Evolutionary conservation across 1,140 invertebrate genomes (phyloP), one percentile per base, ranked within the genome.

Genomic region (Colletes latitarsis): DNA sequence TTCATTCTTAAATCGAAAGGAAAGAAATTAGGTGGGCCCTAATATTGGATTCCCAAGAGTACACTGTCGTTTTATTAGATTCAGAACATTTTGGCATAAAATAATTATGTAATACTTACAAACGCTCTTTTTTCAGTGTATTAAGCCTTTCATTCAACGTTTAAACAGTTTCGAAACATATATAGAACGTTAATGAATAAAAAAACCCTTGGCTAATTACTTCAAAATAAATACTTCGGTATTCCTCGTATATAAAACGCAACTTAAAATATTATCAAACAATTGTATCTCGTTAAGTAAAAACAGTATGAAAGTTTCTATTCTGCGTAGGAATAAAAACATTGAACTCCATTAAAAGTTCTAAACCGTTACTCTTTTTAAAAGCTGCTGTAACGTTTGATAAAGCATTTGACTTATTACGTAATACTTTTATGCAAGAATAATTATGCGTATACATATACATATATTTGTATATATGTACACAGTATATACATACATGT

Each of bases 391-490:
- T 12, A n/a, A 17, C 53, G 19, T 70, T 57, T 46, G 39, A 57
- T 66, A 46, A 75, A 80, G 53, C 72, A 80, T 57, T 21, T 30
- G 72, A 17, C n/a, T 21, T 62, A 72, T 80, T 80, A 80, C 78
- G 55, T 75, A 80, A 82, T 77, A 53, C 52, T 58, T 82, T 71
- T 77, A 82, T 82, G 60, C 73, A 58, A 78, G 30, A 82, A 75
- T 53, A 10, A 75, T 60, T 19, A 49, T 30, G 41, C 55, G 21
- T 74, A 74, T 72, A 67, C 52, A 74, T 79, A 79, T 71, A 73
- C 41, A 73, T 79, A 79, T 79, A 72, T 73, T 39, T 41, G 41
- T 74, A 81, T 77, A 75, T 68, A 75, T 68, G 72, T 43, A 73
- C 60, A 79, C 21, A 39, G 19, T 82, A 72, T 73, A 78, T 68